A percentile compares a stretch with the other conserved stretches of the same genome.
phyloP scores from a whole-genome alignment of 1,140 invertebrate genomes.

The Saccostrea echinata region DNA sequence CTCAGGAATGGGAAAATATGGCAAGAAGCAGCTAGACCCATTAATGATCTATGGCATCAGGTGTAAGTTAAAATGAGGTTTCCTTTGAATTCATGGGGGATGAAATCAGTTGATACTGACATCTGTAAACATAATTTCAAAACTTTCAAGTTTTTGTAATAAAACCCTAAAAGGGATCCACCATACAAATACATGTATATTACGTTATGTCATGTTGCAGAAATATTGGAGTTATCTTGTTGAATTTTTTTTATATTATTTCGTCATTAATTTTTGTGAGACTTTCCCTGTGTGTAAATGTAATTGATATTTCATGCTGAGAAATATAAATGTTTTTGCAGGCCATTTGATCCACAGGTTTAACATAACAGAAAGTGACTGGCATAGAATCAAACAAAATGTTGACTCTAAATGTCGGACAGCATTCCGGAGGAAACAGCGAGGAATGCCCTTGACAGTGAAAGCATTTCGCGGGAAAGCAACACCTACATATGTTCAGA shows the following conservation, averaged over 20 bases:
- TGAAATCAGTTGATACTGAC: too few species aligned
- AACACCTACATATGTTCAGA: conserved; percentile 65
- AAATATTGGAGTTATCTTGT: too few species aligned
- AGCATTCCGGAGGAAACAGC: conserved; percentile 79
- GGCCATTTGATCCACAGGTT: conserved; percentile 82
- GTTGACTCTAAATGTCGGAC: conserved; percentile 83
- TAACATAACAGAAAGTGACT: conserved; percentile 81
- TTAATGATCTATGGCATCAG: conserved; percentile 83
- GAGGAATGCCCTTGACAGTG: conserved; percentile 79
- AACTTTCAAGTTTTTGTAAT: too few species aligned
- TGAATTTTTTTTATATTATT: neutral
- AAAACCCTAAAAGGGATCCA: too few species aligned
- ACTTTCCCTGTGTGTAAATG: too few species aligned
- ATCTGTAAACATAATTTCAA: too few species aligned
- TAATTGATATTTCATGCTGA: neutral
- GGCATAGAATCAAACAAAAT: conserved; percentile 83
- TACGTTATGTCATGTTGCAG: too few species aligned
- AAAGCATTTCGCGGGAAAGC: conserved; percentile 79
- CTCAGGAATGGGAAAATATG: conserved; percentile 82
- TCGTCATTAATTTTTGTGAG: neutral
- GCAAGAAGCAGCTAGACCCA: conserved; percentile 83
- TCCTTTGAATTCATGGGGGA: too few species aligned
- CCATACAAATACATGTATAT: too few species aligned
- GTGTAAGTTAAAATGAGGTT: conserved; percentile 80
- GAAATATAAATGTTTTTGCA: conserved; percentile 59